Base-by-base conservation (phyloP, 1,140 invertebrate species). In the Anthonomus grandis region DNA sequence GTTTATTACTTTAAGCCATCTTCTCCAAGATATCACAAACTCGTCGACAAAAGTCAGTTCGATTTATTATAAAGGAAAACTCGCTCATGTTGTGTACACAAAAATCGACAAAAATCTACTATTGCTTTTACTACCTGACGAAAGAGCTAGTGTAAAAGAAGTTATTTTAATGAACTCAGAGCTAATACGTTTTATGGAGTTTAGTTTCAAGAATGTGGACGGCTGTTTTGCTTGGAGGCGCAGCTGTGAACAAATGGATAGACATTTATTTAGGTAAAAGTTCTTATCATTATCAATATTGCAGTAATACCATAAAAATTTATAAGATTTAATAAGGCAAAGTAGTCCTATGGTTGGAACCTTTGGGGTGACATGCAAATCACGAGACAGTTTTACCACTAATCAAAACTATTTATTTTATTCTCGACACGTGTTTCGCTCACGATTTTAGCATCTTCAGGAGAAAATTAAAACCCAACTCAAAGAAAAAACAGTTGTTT, bases 1-100 rank as follows among this genome's bases (percentile, higher is more conserved):
- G 31, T 86, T 84, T 71, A 76, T 86, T 19, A 87, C 85, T 3
- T 70, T 86, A 10, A 82, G 83, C 70, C 84, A 86, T 68, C 77
- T 87, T 64, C 70, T 85, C 21, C 77, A 82, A 15, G 83, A 84
- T 61, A 77, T 83, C 38, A 74, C 81, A 51, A 79, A 78, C 13
- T 76, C 76, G 61, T 73, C 76, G 63, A 83, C 84, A 12, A 59
- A 71, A 52, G 76, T 78, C 50, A 81, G 83, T 18, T 80, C 79
- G 38, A 69, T 86, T 31, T 62, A 76, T 34, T 68, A 78, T 46
- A 78, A 78, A 27, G 76, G 76, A 41, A 73, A 76, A 53, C 61
- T 79, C 47, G 74, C 80, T 51, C 78, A 86, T 68, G 69, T 86
- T 31, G 72, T 78, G 15, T 86, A 85, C 59, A 78, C 70, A 38